Evolutionary conservation across 92 coral and sea anemone species (phyloP).

Genomic region (Desmophyllum pertusum): DNA sequence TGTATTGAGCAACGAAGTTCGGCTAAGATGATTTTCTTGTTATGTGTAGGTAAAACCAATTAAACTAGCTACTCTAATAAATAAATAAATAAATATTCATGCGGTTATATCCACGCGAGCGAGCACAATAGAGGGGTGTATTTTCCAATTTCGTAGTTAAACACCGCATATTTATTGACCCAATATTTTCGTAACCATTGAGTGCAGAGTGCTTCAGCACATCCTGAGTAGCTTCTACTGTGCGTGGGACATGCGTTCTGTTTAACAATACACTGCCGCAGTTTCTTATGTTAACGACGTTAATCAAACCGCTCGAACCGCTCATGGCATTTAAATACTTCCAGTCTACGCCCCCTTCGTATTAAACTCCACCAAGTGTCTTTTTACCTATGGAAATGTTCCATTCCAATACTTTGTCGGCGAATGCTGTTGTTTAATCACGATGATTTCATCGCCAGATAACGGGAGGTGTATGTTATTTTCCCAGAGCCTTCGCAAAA

Average conservation of each 20-base stretch:
- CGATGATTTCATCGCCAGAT: not conserved
- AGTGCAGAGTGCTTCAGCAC: slow-evolving; percentile 1
- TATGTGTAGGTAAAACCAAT: not conserved
- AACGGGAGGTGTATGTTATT: not conserved
- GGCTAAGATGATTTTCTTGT: not conserved
- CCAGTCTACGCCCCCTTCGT: not conserved
- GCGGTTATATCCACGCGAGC: not conserved
- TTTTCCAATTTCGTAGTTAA: slow-evolving; percentile 1
- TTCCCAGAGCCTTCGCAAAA: not conserved
- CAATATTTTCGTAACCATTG: slow-evolving; percentile 12
- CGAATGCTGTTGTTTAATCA: not conserved
- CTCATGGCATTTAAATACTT: not conserved
- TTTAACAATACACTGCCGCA: not conserved
- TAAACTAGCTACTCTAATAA: not conserved
- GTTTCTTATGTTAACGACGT: not conserved
- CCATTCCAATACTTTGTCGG: not conserved
- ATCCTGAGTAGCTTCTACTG: not conserved
- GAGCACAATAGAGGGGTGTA: not conserved
- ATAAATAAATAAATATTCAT: not conserved
- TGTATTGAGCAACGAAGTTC: not conserved
- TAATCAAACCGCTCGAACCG: not conserved
- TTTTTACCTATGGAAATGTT: not conserved
- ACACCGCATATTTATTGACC: slow-evolving; percentile 12
- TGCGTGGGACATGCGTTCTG: slow-evolving; percentile 4
- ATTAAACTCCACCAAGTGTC: not conserved